phyloP scores from a whole-genome alignment of 2,113 vertebrate genomes.

The Colaptes auratus region DNA sequence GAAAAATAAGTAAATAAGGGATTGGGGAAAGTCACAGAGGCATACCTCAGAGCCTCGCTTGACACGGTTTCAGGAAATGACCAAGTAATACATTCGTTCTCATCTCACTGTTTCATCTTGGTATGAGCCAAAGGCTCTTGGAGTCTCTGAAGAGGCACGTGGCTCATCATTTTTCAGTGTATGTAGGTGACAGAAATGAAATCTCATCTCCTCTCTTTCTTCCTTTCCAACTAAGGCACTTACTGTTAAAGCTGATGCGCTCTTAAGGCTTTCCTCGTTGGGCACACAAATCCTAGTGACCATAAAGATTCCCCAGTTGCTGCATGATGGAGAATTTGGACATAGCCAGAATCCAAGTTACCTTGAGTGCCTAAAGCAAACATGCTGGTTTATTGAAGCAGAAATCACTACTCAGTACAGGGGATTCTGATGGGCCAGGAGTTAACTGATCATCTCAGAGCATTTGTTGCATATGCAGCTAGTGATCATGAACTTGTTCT shows the following conservation, averaged over 20 bases:
- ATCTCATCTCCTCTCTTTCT: neutral
- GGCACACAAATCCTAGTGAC: conserved; percentile 18
- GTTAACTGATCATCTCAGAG: neutral
- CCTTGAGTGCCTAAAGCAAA: neutral
- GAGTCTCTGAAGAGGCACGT: neutral
- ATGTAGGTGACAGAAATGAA: neutral
- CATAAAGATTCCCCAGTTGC: neutral
- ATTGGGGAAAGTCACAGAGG: neutral
- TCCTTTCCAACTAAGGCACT: neutral
- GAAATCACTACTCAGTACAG: neutral
- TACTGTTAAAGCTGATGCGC: neutral
- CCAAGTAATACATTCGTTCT: conserved; percentile 1
- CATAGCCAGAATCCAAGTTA: neutral
- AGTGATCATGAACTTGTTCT: neutral
- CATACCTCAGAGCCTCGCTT: neutral
- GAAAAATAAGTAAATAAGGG: conserved; percentile 1
- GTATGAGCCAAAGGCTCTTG: neutral
- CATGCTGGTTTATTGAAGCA: neutral
- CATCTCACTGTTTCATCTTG: neutral
- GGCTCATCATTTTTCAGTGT: conserved; percentile 2
- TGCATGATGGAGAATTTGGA: neutral
- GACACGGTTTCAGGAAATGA: conserved; percentile 8
- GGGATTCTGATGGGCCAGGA: neutral
- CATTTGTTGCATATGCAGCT: neutral
- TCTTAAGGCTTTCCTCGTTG: neutral